Evolutionary conservation across 2,888 invertebrate species (phyloP).

Genomic region (Oligia latruncula): DNA sequence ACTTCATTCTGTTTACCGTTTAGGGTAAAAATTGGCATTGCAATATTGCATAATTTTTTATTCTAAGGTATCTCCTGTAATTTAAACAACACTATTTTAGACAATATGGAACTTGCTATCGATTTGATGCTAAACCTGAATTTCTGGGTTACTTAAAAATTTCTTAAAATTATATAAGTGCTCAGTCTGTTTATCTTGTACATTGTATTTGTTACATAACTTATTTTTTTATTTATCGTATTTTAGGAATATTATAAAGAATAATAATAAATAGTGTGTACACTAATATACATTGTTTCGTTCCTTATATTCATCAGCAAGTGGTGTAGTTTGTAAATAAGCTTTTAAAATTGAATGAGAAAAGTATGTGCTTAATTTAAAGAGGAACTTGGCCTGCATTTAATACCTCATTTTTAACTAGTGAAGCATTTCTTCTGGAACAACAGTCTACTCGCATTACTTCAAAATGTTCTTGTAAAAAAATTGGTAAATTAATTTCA

Average conservation of each 20-base stretch:
- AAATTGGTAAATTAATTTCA: not conserved
- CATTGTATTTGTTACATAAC: constrained; percentile 80
- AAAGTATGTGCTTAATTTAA: constrained; percentile 36
- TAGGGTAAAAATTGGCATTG: constrained; percentile 64
- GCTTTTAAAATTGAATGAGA: constrained; percentile 33
- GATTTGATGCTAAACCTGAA: constrained; percentile 55
- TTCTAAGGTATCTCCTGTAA: constrained; percentile 45
- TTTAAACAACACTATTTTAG: constrained; percentile 63
- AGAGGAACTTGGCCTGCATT: constrained; percentile 47
- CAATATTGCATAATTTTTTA: constrained; percentile 69
- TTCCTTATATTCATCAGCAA: constrained; percentile 55
- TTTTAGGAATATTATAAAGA: constrained; percentile 80
- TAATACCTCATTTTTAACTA: constrained; percentile 47
- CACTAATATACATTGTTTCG: constrained; percentile 64
- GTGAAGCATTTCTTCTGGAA: constrained; percentile 33
- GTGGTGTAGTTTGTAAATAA: constrained; percentile 49
- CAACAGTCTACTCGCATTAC: not conserved
- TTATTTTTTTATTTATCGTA: constrained; percentile 83
- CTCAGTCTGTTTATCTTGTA: constrained; percentile 76
- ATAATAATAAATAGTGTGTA: constrained; percentile 75
- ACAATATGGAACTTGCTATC: constrained; percentile 50
- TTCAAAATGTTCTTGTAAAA: constrained; percentile 10
- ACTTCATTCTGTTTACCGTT: constrained; percentile 58
- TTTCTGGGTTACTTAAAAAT: constrained; percentile 47
- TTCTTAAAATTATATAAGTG: constrained; percentile 60